A percentile compares a stretch with the other conserved stretches of the same genome.
Evolutionary conservation across 2,797 vertebrate species (phyloP).

Genomic region (Valencia hispanica): DNA sequence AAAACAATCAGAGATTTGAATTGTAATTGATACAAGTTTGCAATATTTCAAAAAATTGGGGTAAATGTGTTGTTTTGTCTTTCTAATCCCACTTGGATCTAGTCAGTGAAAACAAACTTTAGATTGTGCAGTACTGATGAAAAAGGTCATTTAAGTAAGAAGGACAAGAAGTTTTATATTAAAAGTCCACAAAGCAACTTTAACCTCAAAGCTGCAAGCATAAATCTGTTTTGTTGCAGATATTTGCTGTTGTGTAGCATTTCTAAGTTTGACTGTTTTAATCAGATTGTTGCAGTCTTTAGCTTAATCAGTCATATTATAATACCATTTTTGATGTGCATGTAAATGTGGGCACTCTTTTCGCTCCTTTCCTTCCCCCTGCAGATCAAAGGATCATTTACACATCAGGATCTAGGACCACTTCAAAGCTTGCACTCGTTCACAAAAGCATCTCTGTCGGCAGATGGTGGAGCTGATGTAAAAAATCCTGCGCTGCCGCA

Average conservation of each 20-base stretch:
- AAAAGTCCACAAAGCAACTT: neutral
- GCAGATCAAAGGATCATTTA: constrained; percentile 76
- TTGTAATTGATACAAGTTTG: neutral
- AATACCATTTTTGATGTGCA: constrained; percentile 42
- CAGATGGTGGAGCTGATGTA: constrained; percentile 17
- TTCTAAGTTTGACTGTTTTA: neutral
- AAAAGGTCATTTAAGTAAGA: neutral
- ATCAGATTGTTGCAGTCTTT: constrained; percentile 14
- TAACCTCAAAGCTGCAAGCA: neutral
- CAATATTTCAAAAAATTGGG: neutral
- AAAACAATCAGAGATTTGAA: neutral
- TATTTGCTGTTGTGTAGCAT: neutral
- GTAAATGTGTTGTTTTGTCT: neutral
- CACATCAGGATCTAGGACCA: constrained; percentile 69
- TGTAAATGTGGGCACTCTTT: constrained; percentile 53
- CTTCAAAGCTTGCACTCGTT: constrained; percentile 67
- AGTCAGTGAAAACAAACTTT: neutral
- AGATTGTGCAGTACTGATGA: neutral
- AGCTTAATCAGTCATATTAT: constrained; percentile 32
- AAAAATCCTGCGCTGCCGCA: constrained; percentile 24
- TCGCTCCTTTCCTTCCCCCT: constrained; percentile 29
- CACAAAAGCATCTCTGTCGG: constrained; percentile 66
- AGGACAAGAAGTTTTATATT: neutral
- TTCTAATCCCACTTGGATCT: no score
- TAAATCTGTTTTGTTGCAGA: neutral